These are phyloP conservation scores for Spodoptera litura DNA, from an alignment of 1,140 invertebrate genomes.

Conservation along the genomic window DNA sequence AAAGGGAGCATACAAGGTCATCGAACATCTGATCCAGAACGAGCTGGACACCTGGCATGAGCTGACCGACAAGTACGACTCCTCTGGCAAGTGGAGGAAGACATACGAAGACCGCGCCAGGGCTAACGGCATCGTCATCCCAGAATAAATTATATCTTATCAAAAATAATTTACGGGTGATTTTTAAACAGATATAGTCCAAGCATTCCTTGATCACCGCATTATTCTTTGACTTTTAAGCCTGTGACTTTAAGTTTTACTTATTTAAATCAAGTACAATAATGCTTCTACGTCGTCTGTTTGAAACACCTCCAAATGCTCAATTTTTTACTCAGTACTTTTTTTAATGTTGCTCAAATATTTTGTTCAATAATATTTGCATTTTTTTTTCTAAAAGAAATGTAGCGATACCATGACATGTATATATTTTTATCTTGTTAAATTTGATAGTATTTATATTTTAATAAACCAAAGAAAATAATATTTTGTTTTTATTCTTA, in stretches of 20 bases:
- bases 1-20: constrained; percentile 84
- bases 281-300: not conserved
- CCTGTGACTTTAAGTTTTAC: no score
- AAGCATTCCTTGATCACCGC: not conserved
- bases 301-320: not conserved
- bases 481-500: not conserved
- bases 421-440: not conserved
- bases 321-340: constrained; percentile 23
- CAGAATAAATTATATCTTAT: constrained; percentile 35
- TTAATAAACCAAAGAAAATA: constrained; percentile 39
- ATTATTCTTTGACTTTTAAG: no score
- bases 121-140: constrained; percentile 71
- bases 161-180: not conserved
- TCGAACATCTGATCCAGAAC: constrained; percentile 85
- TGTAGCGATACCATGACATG: not conserved
- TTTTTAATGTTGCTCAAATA: not conserved
- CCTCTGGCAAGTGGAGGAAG: constrained; percentile 86
- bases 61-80: constrained; percentile 88
- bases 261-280: no score
- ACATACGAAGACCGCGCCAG: constrained; percentile 87
- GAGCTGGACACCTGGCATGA: constrained; percentile 87
- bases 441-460: constrained; percentile 15
- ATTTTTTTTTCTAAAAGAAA: constrained; percentile 5
- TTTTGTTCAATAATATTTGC: not conserved
- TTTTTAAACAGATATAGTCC: not conserved